These are phyloP conservation scores for Notothenia coriiceps DNA, from an alignment of 2,113 vertebrate species.

Conservation along the genomic window DNA sequence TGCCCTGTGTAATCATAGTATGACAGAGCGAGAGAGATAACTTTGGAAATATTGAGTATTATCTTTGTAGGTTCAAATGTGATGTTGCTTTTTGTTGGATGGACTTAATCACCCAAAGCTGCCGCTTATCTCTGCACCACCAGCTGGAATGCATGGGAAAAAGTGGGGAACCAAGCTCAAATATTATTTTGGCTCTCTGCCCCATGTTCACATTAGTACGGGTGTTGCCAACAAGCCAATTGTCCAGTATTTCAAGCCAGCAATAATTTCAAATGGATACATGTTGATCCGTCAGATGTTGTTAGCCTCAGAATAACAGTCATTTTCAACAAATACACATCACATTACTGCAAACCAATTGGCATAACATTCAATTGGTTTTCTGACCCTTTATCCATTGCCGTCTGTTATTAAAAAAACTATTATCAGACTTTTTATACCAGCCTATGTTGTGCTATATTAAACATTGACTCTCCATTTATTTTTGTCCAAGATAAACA, in stretches of 20 bases:
- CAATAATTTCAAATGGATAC: slow-evolving; percentile 17
- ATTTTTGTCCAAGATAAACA: background rate
- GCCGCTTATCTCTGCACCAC: slow-evolving; percentile 69
- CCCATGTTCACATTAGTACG: slow-evolving; percentile 44
- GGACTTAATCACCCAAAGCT: slow-evolving; percentile 59
- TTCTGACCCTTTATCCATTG: background rate
- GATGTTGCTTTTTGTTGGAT: slow-evolving; percentile 46
- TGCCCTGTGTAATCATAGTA: slow-evolving; percentile 22
- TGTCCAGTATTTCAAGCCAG: slow-evolving; percentile 26
- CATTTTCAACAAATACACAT: background rate
- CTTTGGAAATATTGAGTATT: slow-evolving; percentile 34
- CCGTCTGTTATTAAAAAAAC: background rate
- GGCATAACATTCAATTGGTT: background rate
- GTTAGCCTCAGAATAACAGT: background rate
- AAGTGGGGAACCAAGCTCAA: slow-evolving; percentile 45
- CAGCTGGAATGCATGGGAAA: slow-evolving; percentile 75
- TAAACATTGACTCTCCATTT: background rate
- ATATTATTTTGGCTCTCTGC: slow-evolving; percentile 59
- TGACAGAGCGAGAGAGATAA: slow-evolving; percentile 33
- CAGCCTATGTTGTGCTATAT: background rate
- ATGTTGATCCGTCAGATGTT: slow-evolving; percentile 16
- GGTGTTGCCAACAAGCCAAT: slow-evolving; percentile 53
- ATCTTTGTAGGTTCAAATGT: slow-evolving; percentile 45
- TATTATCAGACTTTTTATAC: background rate
- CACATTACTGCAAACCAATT: background rate